Evolutionary conservation across 2,113 vertebrate genomes (phyloP).

Genomic region (Takifugu flavidus): DNA sequence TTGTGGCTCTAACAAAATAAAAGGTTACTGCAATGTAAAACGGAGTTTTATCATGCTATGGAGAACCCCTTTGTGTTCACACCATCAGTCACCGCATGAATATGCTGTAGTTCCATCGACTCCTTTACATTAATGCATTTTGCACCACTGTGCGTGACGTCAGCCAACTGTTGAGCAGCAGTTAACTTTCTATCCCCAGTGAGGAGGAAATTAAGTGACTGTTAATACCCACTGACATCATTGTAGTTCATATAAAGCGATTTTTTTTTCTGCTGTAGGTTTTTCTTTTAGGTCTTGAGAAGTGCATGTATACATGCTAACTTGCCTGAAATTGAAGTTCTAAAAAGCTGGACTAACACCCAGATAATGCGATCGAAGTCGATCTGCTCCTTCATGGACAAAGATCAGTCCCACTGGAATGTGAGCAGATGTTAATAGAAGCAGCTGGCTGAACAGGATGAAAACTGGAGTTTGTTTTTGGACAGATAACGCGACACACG

Average conservation of each 20-base stretch:
- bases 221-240: constrained; percentile 26
- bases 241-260: constrained; percentile 24
- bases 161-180: constrained; percentile 19
- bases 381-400: background rate
- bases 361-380: background rate
- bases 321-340: background rate
- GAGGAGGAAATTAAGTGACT: constrained; percentile 34
- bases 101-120: constrained; percentile 11
- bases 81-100: constrained; percentile 16
- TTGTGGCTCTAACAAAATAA: constrained; percentile 8
- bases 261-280: constrained; percentile 14
- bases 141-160: constrained; percentile 1
- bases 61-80: constrained; percentile 12
- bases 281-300: no score
- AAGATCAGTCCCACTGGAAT: no score
- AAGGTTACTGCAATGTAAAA: constrained; percentile 20
- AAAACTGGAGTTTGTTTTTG: background rate
- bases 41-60: constrained; percentile 18
- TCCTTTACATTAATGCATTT: background rate
- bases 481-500: no score
- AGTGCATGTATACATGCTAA: no score
- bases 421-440: background rate
- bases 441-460: background rate
- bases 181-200: constrained; percentile 13
- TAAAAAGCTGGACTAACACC: background rate